phyloP scores from a whole-genome alignment of 1,140 invertebrate genomes.

The Pemphigus obesinymphae region DNA sequence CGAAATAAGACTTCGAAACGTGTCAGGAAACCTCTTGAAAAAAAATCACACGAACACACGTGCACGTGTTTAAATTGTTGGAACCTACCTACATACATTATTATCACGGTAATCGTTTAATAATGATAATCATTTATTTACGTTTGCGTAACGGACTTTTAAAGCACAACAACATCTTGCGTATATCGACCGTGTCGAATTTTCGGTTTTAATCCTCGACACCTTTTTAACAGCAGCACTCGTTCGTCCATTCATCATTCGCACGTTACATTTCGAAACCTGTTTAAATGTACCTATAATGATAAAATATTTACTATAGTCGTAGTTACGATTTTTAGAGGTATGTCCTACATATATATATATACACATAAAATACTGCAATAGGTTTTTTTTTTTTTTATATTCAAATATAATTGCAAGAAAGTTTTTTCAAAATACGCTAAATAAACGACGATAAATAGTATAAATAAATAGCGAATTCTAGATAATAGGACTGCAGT shows the following conservation, averaged over 20 bases:
- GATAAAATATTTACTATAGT: too few species aligned
- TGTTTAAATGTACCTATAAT: too few species aligned
- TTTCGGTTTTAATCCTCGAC: background rate
- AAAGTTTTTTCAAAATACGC: too few species aligned
- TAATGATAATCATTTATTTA: background rate
- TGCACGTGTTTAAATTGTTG: background rate
- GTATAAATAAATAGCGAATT: too few species aligned
- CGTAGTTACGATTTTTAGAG: background rate
- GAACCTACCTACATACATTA: background rate
- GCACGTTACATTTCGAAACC: background rate
- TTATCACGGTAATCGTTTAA: background rate
- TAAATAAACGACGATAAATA: too few species aligned
- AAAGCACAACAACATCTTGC: too few species aligned
- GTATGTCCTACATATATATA: background rate
- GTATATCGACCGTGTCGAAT: background rate
- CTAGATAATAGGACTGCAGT: too few species aligned
- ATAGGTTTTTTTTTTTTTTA: too few species aligned
- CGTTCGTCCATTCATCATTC: background rate
- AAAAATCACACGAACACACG: background rate
- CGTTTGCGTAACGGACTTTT: background rate
- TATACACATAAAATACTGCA: background rate
- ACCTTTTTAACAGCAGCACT: background rate
- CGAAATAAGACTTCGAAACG: background rate
- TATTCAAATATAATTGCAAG: background rate
- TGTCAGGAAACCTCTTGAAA: background rate